A percentile compares a stretch with the other conserved stretches of the same genome.
Conservation (phyloP, 1,140 invertebrate species). For the Idris sp. region DNA sequence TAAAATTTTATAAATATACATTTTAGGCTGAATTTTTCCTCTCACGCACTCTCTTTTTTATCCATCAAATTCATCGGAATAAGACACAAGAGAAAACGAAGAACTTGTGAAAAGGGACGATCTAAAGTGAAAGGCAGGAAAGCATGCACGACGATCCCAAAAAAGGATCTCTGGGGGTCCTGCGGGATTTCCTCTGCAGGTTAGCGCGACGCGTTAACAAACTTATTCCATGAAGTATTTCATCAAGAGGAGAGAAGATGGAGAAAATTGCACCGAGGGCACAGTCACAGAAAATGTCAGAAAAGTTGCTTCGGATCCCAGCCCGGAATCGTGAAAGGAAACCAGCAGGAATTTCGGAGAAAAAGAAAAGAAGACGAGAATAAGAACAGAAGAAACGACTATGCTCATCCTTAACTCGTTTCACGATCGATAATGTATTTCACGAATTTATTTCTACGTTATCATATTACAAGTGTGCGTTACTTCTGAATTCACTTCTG, state of each 20-base stretch:
- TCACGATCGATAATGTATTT: too few relatives aligned
- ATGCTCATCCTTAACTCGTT: too few relatives aligned
- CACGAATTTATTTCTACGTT: too few relatives aligned
- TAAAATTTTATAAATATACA: too few relatives aligned
- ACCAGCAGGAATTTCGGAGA: constrained; percentile 38
- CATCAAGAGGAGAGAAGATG: constrained; percentile 30
- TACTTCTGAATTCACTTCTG: too few relatives aligned
- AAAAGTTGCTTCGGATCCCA: constrained; percentile 72
- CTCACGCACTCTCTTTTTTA: constrained; percentile 48
- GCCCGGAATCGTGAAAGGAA: constrained; percentile 49
- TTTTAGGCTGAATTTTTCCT: constrained; percentile 48
- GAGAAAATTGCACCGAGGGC: constrained; percentile 14
- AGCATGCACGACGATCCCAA: constrained; percentile 28
- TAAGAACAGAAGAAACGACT: too few relatives aligned
- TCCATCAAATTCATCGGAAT: constrained; percentile 40
- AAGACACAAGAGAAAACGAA: constrained; percentile 39
- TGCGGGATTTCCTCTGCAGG: constrained; percentile 35
- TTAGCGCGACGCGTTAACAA: constrained; percentile 66
- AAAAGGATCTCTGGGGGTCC: constrained; percentile 53
- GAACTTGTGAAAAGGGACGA: constrained; percentile 45
- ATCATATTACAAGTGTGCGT: too few relatives aligned
- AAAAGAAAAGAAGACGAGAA: constrained; percentile 18
- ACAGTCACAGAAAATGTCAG: constrained; percentile 5
- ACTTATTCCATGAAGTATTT: constrained; percentile 67
- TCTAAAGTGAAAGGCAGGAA: constrained; percentile 44